These are phyloP conservation scores for Phoxinus dragarum DNA, from an alignment of 2,797 vertebrate species.

Conservation along the genomic window DNA sequence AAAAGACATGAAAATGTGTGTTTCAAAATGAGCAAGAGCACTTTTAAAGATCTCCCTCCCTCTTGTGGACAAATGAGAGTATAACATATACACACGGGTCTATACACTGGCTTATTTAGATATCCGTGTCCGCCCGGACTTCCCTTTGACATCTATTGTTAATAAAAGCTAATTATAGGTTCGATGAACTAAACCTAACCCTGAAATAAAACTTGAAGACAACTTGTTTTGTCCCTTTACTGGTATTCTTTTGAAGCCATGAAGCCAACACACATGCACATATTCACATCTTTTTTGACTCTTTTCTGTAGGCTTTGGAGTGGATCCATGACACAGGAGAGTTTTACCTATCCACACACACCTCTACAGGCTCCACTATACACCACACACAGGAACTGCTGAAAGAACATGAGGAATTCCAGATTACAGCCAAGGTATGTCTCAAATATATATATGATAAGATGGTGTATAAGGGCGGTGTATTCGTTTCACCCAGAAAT, in stretches of 20 bases:
- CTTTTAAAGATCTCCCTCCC: constrained; percentile 35
- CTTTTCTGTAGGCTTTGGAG: constrained; percentile 85
- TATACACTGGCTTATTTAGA: not conserved
- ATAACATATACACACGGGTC: not conserved
- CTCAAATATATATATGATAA: constrained; percentile 11
- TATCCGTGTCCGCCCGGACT: not conserved
- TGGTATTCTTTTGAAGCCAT: not conserved
- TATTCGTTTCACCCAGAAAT: too few species aligned
- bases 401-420: constrained; percentile 97
- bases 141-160: not conserved
- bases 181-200: not conserved
- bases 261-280: not conserved
- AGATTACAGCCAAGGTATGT: constrained; percentile 94
- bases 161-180: not conserved
- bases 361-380: constrained; percentile 93
- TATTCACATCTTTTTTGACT: not conserved
- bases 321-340: constrained; percentile 99
- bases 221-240: not conserved
- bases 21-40: not conserved
- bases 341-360: constrained; percentile 98
- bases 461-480: not conserved
- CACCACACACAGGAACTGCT: constrained; percentile 97
- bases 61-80: constrained; percentile 27
- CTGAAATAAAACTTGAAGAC: not conserved
- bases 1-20: not conserved